Conservation (phyloP, 2,797 vertebrate species). For the Valencia hispanica region DNA sequence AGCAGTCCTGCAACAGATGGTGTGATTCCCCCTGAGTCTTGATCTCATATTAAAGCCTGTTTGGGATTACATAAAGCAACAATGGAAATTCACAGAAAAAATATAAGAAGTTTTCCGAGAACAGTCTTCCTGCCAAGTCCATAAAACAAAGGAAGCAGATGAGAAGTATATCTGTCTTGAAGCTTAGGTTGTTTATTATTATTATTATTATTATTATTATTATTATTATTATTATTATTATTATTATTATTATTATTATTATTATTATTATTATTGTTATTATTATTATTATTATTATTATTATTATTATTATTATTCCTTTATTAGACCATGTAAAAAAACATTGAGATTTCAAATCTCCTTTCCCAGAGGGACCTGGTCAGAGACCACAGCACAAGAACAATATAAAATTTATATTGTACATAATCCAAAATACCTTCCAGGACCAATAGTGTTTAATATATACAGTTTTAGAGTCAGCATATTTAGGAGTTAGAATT, state of each 20-base stretch:
- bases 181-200: background rate
- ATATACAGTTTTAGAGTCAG: background rate
- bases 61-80: conserved; percentile 16
- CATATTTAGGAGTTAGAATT: background rate
- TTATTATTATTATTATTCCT: no score
- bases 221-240: no score
- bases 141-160: background rate
- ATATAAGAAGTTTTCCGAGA: conserved; percentile 3
- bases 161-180: background rate
- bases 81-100: conserved; percentile 5
- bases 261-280: no score
- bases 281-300: no score
- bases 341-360: no score
- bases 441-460: background rate
- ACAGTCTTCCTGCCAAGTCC: background rate
- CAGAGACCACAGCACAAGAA: no score
- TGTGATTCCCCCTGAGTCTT: conserved; percentile 3
- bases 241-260: no score
- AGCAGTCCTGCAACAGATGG: conserved; percentile 14
- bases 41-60: conserved; percentile 2
- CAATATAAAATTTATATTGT: background rate
- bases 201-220: no score
- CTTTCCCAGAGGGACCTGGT: no score
- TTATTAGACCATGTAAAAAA: no score
- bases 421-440: background rate